Percentiles rank a stretch among this genome's conserved stretches.
phyloP scores from a whole-genome alignment of 2,113 vertebrate species.

The Ascaphus truei region DNA sequence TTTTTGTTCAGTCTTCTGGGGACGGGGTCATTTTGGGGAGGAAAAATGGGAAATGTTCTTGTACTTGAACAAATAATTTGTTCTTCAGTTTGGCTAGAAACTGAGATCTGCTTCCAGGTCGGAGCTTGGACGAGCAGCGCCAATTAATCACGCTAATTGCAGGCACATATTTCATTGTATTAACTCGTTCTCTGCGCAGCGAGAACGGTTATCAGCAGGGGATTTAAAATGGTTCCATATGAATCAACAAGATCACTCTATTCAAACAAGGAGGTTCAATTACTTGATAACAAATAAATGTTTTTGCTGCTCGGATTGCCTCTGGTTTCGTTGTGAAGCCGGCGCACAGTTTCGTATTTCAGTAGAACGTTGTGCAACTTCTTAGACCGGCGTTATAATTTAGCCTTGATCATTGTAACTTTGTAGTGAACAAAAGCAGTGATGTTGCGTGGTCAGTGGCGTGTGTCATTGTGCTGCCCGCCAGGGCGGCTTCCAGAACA shows the following conservation, averaged over 20 bases:
- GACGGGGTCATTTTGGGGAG: slow-evolving; percentile 9
- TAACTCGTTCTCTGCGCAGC: background rate
- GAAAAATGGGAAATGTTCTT: slow-evolving; percentile 18
- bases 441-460: too few species aligned
- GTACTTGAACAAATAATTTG: slow-evolving; percentile 27
- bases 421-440: too few species aligned
- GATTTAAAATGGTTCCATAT: slow-evolving; percentile 31
- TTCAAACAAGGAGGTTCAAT: background rate
- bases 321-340: too few species aligned
- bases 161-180: slow-evolving; percentile 18
- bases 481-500: too few species aligned
- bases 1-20: background rate
- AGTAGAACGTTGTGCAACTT: too few species aligned
- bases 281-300: slow-evolving; percentile 3
- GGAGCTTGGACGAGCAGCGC: slow-evolving; percentile 20
- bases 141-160: slow-evolving; percentile 36
- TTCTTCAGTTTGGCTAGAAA: slow-evolving; percentile 16
- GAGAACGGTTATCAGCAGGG: background rate
- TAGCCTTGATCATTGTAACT: too few species aligned
- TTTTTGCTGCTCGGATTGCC: slow-evolving; percentile 21
- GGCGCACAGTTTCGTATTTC: too few species aligned
- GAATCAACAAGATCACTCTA: slow-evolving; percentile 6
- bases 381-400: too few species aligned
- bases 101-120: slow-evolving; percentile 31
- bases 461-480: too few species aligned